Base-by-base conservation (phyloP, 2,797 vertebrate genomes). In the Chaetophractus vellerosus region DNA sequence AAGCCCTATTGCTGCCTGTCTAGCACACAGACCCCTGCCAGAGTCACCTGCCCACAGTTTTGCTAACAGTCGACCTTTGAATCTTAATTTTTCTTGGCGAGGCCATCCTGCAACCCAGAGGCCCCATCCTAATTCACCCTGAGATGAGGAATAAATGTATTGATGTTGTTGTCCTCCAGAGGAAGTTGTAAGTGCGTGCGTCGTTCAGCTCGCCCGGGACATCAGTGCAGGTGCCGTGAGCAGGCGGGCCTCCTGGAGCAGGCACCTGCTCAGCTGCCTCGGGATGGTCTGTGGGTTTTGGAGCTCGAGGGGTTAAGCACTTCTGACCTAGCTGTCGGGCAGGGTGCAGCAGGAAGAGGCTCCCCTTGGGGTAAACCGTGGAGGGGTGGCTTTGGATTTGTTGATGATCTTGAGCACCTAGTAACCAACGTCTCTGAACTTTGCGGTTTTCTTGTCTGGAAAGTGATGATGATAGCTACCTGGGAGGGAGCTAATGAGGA, bases 121-220 rank as follows among this genome's bases (percentile, higher is more conserved):
- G 5, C 50, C 24, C 52, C 31, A n/a, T 28, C 59, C 50, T 5
- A 4, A 0, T 18, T 74, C 38, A n/a, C 9, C 2, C 4, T 36
- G 38, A 28, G 61, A 50, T 28, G 41, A 4, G 45, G n/a, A 15
- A 33, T 45, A 69, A 69, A 59, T 2, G 2, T 23, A 45, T 33
- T 2, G 7, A 31, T 9, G 33, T 38, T 10, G 5, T n/a, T 41
- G 21, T 9, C 33, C 16, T 9, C 64, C 76, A 18, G 1, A 0
- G 11, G 4, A 31, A 15, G 9, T 18, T 76, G 66, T 26, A 24
- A 61, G 9, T 23, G 9, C 3, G 36, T 19, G 16, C 38, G 12
- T 21, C 10, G 12, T 41, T 61, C 36, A 14, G 6, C 16, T 19
- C 5, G 3, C 38, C 38, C 57, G n/a, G 50, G 55, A 52, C 14